Evolutionary conservation across 2,113 vertebrate species (phyloP), one percentile per base, ranked within the genome.

Genomic region (Monarcha castaneiventris): DNA sequence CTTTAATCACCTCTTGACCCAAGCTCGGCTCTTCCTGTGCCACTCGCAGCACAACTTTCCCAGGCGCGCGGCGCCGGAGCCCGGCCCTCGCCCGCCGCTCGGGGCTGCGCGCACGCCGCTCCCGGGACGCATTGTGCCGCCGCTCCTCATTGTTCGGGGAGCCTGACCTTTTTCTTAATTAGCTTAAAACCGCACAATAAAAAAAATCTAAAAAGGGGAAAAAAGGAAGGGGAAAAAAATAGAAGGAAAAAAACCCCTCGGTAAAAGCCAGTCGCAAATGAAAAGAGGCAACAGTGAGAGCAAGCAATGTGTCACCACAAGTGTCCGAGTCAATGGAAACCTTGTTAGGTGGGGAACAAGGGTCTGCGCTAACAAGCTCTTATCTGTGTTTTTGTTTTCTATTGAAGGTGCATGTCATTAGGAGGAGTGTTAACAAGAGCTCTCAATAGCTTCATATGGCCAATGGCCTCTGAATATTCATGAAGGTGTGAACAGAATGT

Each of bases 401-500:
- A 95, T 95, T 95, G 96, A 94, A 97, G 96, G 94, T 94, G 95
- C 91, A 93, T 66, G 85, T 95, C 93, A 96, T 97, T 97, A 97
- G 95, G 72, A 89, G 59, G 81, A 96, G 96, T 94, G 96, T 97
- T 96, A 97, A 97, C 97, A 94, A 95, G 96, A 90, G 94, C 87
- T 83, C 95, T 97, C 96, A 90, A 93, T 93, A 90, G 95, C 94
- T 89, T 96, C 92, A 96, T 94, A 93, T 94, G 91, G 92, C 95
- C 91, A 87, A 56, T 88, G 55, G 55, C 55, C 94, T 63, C 96
- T 97, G 97, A 97, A 97, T 97, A 97, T 97, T 97, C 96, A 97
- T 97, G 97, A 97, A 95, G 91, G 92, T 96, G 95, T 49, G 94
- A 96, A 94, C 90, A 93, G 92, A 95, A 97, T 97, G 97, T 97